A percentile compares a stretch with the other conserved stretches of the same genome.
Conservation (phyloP, 2,888 invertebrate genomes). For the Drosophila nigritarsus region DNA sequence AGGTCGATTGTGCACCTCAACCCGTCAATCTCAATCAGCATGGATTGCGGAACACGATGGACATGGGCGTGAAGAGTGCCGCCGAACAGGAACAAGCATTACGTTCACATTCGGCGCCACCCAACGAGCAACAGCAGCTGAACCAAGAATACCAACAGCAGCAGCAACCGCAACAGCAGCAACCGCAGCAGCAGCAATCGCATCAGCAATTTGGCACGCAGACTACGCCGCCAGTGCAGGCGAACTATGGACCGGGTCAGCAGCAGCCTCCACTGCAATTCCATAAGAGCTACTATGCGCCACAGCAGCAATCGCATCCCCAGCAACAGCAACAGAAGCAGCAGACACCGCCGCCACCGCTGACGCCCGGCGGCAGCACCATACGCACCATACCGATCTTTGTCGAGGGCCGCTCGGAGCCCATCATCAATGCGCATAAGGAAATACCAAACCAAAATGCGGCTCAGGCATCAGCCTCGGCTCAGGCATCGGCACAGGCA, state of each 20-base stretch:
- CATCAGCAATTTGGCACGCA: slow-evolving; percentile 77
- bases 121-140: slow-evolving; percentile 85
- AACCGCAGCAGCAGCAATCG: slow-evolving; percentile 60
- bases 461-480: slow-evolving; percentile 45
- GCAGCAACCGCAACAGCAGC: slow-evolving; percentile 61
- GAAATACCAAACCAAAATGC: slow-evolving; percentile 85
- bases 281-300: slow-evolving; percentile 59
- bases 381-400: slow-evolving; percentile 95
- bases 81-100: slow-evolving; percentile 87
- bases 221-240: slow-evolving; percentile 82
- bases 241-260: slow-evolving; percentile 30
- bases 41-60: slow-evolving; percentile 91
- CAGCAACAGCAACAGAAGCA: slow-evolving; percentile 63
- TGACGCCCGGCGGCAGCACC: slow-evolving; percentile 82
- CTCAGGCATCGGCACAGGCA: slow-evolving; percentile 79
- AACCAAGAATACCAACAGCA: slow-evolving; percentile 65
- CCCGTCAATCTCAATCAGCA: slow-evolving; percentile 87
- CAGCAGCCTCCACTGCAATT: slow-evolving; percentile 54
- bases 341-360: slow-evolving; percentile 79
- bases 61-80: slow-evolving; percentile 89
- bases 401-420: slow-evolving; percentile 93
- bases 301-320: slow-evolving; percentile 71
- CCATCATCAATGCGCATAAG: slow-evolving; percentile 87
- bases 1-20: slow-evolving; percentile 74
- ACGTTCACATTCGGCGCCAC: slow-evolving; percentile 93